Conservation (phyloP, 2,113 vertebrate species). For the Tragelaphus strepsiceros region DNA sequence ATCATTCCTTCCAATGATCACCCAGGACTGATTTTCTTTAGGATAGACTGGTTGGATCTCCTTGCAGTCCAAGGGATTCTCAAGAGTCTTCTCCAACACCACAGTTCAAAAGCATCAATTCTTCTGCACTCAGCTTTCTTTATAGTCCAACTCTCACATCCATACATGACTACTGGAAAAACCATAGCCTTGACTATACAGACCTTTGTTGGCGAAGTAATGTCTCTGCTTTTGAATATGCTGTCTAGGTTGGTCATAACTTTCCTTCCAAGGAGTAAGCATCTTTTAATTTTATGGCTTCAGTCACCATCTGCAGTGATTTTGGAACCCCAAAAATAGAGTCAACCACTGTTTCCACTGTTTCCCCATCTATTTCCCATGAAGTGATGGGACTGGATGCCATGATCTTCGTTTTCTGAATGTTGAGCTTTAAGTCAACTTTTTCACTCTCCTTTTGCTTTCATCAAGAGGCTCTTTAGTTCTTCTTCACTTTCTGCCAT, state of each 20-base stretch:
- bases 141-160: neutral
- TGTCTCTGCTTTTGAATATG: neutral
- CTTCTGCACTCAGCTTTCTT: neutral
- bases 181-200: neutral
- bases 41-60: neutral
- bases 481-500: neutral
- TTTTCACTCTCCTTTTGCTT: neutral
- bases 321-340: neutral
- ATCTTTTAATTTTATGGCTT: neutral
- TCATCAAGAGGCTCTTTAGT: neutral
- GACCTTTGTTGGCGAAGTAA: neutral
- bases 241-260: neutral
- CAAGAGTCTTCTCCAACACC: neutral
- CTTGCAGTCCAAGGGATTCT: neutral
- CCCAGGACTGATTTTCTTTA: neutral
- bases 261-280: neutral
- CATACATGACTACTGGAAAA: neutral
- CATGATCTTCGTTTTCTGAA: neutral
- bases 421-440: neutral
- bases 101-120: neutral
- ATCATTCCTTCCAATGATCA: neutral
- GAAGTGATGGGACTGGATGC: neutral
- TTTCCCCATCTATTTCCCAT: neutral
- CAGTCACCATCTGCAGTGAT: neutral
- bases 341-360: neutral